Evolutionary conservation across 2,888 invertebrate genomes (phyloP), one percentile per base, ranked within the genome.

Genomic region (Lycia hirtaria): DNA sequence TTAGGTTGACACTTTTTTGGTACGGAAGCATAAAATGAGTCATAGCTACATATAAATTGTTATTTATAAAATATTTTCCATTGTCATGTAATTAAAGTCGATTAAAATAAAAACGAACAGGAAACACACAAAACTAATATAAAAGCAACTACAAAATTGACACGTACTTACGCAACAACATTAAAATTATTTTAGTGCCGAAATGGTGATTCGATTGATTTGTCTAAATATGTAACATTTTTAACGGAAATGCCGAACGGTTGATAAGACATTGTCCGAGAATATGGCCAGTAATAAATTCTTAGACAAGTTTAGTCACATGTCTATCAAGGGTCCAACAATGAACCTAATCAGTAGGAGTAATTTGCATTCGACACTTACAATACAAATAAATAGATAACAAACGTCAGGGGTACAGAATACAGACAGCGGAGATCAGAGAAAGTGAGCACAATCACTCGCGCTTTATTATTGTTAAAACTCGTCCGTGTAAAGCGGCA

Each of bases 391-490:
- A 65, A 75, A 73, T 69, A 64, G 66, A 70, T 78, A 80, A 82
- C 80, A 78, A 80, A 72, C 66, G 60, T 19, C 43, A 22, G 66
- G 79, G 80, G 80, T 75, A 75, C 72, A n/a, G n/a, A n/a, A n/a
- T n/a, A n/a, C n/a, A n/a, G n/a, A n/a, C n/a, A n/a, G n/a, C n/a
- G 76, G 72, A 76, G 70, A 76, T 76, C 65, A 79, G 85, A 79
- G 88, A 88, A 88, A 88, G 88, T 80, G 72, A 75, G 65, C 73
- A 81, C 79, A 80, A 81, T 83, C 73, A 76, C 75, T 72, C 69
- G 68, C 69, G 82, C 79, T 81, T 75, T 69, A 80, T 87, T 88
- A 85, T 87, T 78, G 75, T 60, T 65, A 74, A 83, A 88, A 88
- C 87, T 83, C 78, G 88, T 87, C 76, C 82, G 81, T 80, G 81